Conservation (phyloP, 2,113 vertebrate genomes). For the Electrona antarctica region DNA sequence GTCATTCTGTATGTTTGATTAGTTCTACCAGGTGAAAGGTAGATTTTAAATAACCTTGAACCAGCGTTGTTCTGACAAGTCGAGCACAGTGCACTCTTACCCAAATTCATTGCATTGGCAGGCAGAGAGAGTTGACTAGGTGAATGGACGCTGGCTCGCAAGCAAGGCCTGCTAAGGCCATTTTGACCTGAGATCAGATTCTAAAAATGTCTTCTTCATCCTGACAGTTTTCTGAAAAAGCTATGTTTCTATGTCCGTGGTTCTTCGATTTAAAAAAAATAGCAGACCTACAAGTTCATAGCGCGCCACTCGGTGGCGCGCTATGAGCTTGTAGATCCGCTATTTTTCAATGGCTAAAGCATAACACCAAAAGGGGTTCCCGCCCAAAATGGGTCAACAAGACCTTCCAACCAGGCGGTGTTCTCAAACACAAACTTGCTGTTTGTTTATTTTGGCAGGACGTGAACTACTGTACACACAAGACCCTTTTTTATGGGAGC, state of each 20-base stretch:
- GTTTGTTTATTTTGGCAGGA: slow-evolving; percentile 3
- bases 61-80: slow-evolving; percentile 37
- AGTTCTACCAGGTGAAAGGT: slow-evolving; percentile 37
- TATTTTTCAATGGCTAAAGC: too few species aligned
- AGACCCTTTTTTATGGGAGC: not conserved
- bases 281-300: too few species aligned
- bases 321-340: too few species aligned
- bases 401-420: slow-evolving; percentile 23
- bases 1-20: slow-evolving; percentile 12
- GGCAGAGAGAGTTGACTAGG: slow-evolving; percentile 37
- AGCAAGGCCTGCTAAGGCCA: slow-evolving; percentile 27
- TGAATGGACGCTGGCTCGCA: slow-evolving; percentile 47
- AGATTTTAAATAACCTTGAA: slow-evolving; percentile 14
- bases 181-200: too few species aligned
- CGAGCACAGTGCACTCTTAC: slow-evolving; percentile 40
- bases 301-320: too few species aligned
- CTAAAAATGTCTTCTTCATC: too few species aligned
- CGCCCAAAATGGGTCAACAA: too few species aligned
- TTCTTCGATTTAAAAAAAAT: too few species aligned
- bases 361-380: too few species aligned
- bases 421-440: not conserved
- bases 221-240: too few species aligned
- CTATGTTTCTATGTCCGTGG: too few species aligned
- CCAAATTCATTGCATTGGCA: slow-evolving; percentile 43
- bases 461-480: not conserved